Evolutionary conservation across 2,797 vertebrate genomes (phyloP).

Genomic region (Scarus forsteni): DNA sequence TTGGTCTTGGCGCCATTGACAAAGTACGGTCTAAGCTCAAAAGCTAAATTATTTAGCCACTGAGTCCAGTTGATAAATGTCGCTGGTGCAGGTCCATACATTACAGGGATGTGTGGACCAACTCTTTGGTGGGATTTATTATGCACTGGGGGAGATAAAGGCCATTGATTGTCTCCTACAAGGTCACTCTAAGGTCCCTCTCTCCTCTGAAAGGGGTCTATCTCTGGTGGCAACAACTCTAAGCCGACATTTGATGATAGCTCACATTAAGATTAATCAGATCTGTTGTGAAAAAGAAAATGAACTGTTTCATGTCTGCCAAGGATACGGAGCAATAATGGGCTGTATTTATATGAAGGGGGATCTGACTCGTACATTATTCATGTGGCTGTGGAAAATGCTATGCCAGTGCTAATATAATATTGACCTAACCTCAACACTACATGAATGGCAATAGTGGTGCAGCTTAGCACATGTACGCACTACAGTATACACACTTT

Average conservation of each 20-base stretch:
- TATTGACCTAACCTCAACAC: constrained; percentile 82
- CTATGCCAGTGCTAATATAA: constrained; percentile 83
- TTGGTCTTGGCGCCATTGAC: constrained; percentile 75
- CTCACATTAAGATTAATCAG: constrained; percentile 78
- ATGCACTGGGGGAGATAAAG: constrained; percentile 85
- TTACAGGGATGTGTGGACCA: constrained; percentile 82
- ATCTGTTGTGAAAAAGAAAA: constrained; percentile 67
- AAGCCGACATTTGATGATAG: constrained; percentile 66
- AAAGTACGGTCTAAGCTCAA: constrained; percentile 78
- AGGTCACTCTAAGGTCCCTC: constrained; percentile 81
- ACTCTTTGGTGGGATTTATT: constrained; percentile 83
- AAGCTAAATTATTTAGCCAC: constrained; percentile 87
- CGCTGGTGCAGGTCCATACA: constrained; percentile 81
- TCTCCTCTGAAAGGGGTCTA: constrained; percentile 70
- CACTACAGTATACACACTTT: constrained; percentile 20
- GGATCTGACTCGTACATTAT: constrained; percentile 83
- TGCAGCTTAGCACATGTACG: constrained; percentile 43
- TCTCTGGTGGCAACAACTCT: constrained; percentile 76
- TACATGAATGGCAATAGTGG: constrained; percentile 78
- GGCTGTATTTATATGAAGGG: constrained; percentile 79
- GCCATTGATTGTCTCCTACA: constrained; percentile 85
- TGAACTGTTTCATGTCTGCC: constrained; percentile 66
- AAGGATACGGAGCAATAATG: constrained; percentile 75
- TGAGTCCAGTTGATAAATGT: constrained; percentile 87
- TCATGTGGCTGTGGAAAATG: constrained; percentile 80